These are phyloP conservation scores for Vidua macroura DNA, from an alignment of 2,113 vertebrate genomes.

Conservation along the genomic window DNA sequence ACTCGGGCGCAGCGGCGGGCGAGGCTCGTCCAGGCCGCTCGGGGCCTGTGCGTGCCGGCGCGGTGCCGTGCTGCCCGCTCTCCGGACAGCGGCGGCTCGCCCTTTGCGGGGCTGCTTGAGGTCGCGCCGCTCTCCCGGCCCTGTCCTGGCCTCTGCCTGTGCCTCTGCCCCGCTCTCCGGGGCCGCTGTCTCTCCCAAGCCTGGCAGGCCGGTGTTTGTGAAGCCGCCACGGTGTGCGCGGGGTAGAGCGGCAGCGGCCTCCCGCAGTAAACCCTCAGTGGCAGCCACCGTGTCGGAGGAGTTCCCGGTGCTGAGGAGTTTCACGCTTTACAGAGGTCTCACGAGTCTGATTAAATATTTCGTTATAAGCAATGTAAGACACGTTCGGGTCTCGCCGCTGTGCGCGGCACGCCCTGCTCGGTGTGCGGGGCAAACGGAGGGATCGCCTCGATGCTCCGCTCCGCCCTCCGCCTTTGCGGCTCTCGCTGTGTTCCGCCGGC, in stretches of 20 bases:
- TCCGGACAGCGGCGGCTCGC: background rate
- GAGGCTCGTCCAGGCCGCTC: background rate
- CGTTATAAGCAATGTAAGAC: rapidly evolving
- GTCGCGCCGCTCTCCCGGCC: background rate
- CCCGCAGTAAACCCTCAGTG: background rate
- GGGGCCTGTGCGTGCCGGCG: background rate
- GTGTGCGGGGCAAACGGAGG: background rate
- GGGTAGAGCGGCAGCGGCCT: background rate
- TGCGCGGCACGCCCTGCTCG: background rate
- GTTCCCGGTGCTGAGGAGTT: background rate
- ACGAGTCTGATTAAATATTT: background rate
- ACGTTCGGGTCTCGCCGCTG: too few relatives aligned
- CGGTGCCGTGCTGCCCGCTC: background rate
- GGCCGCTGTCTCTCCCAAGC: background rate
- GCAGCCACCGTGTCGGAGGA: too few relatives aligned
- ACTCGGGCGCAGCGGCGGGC: too few relatives aligned
- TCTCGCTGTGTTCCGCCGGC: rapidly evolving
- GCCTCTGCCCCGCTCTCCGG: background rate
- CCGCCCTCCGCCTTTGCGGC: background rate
- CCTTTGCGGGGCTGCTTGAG: background rate
- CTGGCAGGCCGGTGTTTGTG: background rate
- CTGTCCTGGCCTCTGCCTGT: background rate
- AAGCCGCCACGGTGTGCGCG: background rate
- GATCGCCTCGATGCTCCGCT: rapidly evolving
- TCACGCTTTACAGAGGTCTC: background rate